Conservation (phyloP, 2,888 invertebrate species). For the Phyllotreta cruciferae region DNA sequence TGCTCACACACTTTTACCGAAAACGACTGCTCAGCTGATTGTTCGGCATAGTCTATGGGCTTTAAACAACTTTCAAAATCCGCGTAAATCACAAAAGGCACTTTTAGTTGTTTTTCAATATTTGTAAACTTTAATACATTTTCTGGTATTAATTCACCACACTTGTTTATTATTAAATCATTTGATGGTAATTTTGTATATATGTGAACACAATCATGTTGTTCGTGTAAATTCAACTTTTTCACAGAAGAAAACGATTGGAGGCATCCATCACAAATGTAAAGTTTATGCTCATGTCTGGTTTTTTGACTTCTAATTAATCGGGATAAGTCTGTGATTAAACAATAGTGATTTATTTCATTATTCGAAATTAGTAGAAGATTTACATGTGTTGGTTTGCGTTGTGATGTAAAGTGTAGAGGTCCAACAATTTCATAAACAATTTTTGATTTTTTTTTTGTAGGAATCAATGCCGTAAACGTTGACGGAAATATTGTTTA, state of each 20-base stretch:
- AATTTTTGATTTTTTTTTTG: background rate
- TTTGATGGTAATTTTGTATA: constrained; percentile 11
- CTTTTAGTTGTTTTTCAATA: too few species aligned
- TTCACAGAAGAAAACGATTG: constrained; percentile 3
- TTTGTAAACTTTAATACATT: constrained; percentile 15
- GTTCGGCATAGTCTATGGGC: too few species aligned
- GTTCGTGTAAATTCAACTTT: background rate
- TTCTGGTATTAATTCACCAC: constrained; percentile 13
- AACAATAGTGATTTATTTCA: constrained; percentile 14
- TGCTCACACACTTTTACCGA: background rate
- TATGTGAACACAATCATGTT: constrained; percentile 16
- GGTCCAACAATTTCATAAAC: constrained; percentile 13
- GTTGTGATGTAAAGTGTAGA: constrained; percentile 13
- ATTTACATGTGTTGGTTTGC: constrained; percentile 15
- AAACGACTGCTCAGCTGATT: too few species aligned
- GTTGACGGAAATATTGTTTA: constrained; percentile 15
- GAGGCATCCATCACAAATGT: constrained; percentile 17
- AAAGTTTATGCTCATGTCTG: background rate
- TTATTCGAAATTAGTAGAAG: background rate
- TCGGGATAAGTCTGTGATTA: constrained; percentile 9
- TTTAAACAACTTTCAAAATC: too few species aligned
- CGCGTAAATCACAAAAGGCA: too few species aligned
- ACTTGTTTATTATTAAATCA: constrained; percentile 14
- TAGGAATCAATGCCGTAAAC: constrained; percentile 12
- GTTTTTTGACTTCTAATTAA: constrained; percentile 14